Evolutionary conservation across 2,888 invertebrate species (phyloP).

Genomic region (Rhyacophila evoluta): DNA sequence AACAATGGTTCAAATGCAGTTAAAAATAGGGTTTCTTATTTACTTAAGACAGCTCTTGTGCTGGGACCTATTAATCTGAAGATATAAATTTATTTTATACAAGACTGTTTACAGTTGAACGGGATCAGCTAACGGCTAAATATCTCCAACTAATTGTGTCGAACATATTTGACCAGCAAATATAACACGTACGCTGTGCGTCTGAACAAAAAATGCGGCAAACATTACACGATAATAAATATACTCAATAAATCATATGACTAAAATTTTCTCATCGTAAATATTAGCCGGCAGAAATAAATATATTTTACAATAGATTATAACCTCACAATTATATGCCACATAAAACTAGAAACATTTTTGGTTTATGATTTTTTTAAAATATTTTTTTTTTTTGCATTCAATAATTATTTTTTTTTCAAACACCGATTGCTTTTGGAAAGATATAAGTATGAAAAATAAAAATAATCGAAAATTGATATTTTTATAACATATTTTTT

Average conservation of each 20-base stretch:
- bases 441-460: conserved; percentile 2
- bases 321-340: not conserved
- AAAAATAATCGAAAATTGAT: conserved; percentile 6
- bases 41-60: conserved; percentile 43
- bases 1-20: not conserved
- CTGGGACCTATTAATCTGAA: conserved; percentile 36
- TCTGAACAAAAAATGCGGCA: conserved; percentile 30
- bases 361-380: not conserved
- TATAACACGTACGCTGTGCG: conserved; percentile 47
- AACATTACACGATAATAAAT: not conserved
- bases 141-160: conserved; percentile 37
- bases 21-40: conserved; percentile 28
- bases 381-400: conserved; percentile 28
- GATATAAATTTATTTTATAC: not conserved
- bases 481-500: not conserved
- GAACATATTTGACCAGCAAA: conserved; percentile 50
- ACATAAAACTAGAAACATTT: conserved; percentile 27
- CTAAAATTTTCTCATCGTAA: not conserved
- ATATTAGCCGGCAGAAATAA: not conserved
- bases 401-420: not conserved
- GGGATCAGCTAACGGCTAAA: conserved; percentile 13
- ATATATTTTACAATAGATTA: not conserved
- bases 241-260: not conserved
- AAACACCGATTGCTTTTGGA: conserved; percentile 8
- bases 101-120: conserved; percentile 20